These are phyloP conservation scores for Dromococcyx pavoninus DNA, from an alignment of 2,797 vertebrate species.

Conservation along the genomic window DNA sequence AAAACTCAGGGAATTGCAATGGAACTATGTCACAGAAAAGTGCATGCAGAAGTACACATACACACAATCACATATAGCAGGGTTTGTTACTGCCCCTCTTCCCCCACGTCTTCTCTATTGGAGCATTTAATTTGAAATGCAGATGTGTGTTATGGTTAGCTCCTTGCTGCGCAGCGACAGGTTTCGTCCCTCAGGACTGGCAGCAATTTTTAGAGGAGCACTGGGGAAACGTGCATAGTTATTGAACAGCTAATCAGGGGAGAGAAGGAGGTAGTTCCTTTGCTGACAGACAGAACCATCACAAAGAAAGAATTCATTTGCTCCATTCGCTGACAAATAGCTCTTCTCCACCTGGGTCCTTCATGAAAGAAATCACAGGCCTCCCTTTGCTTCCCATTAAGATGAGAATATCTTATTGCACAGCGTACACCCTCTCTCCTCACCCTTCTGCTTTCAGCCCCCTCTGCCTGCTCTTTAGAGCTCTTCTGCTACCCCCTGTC, in stretches of 20 bases:
- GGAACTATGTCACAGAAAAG: not conserved
- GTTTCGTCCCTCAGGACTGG: not conserved
- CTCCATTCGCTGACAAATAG: not conserved
- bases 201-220: slow-evolving; percentile 4
- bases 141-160: not conserved
- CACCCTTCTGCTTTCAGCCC: not conserved
- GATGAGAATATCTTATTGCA: not conserved
- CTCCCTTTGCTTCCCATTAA: not conserved
- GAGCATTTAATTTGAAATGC: not conserved
- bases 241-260: not conserved
- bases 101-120: not conserved
- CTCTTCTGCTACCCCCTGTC: not conserved
- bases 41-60: not conserved
- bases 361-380: not conserved
- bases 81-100: not conserved
- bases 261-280: not conserved
- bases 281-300: not conserved
- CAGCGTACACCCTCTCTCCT: not conserved
- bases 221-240: not conserved
- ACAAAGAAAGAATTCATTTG: not conserved
- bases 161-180: not conserved
- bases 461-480: not conserved
- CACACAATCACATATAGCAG: not conserved
- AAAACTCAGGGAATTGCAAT: not conserved
- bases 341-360: not conserved